Base-by-base conservation (phyloP, 2,113 vertebrate species). In the Peucedramus taeniatus region DNA sequence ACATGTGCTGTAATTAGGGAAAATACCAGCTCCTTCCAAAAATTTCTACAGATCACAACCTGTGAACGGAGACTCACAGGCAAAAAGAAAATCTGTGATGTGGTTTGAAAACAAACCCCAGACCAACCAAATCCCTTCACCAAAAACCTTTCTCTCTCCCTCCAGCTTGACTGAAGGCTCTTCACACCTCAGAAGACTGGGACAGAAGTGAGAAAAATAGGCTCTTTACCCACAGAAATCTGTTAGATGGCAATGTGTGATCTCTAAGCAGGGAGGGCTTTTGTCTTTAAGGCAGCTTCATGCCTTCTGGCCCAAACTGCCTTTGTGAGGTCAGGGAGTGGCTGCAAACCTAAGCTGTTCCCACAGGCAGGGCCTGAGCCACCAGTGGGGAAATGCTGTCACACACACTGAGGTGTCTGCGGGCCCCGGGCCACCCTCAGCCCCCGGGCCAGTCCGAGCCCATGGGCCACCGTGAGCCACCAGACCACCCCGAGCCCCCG, bases 321-420 rank as follows among this genome's bases (percentile, higher is more conserved):
- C 15, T 72, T 39, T 20, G 53, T 44, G 53, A 86, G 37, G 0
- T n/a, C 37, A 47, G n/a, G 63, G 79, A 77, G 23, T 13, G 0
- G 0, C 61, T 87, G 90, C 30, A 37, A 68, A 69, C 19, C 31
- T 24, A 45, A 9, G 15, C 35, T 47, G 80, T 0, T 3, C 57
- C 28, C 57, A 12, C 7, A 19, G 59, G 40, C 44, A 65, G 49
- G 24, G 19, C 53, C 24, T 0, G 6, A 81, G 64, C 49, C 18
- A 26, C 23, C 33, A 1, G 18, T 1, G 35, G 53, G 42, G 57
- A 16, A 33, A 40, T 12, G 26, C 51, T 50, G 60, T 6, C 31
- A 27, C 31, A 5, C 3, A 8, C 24, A 10, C 3, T 1, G 0
- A 26, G 1, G 0, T 11, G 28, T 6, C 42, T 19, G 16, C 1